Evolutionary conservation across 2,797 vertebrate genomes (phyloP).

Genomic region (Hephaestus fuliginosus): DNA sequence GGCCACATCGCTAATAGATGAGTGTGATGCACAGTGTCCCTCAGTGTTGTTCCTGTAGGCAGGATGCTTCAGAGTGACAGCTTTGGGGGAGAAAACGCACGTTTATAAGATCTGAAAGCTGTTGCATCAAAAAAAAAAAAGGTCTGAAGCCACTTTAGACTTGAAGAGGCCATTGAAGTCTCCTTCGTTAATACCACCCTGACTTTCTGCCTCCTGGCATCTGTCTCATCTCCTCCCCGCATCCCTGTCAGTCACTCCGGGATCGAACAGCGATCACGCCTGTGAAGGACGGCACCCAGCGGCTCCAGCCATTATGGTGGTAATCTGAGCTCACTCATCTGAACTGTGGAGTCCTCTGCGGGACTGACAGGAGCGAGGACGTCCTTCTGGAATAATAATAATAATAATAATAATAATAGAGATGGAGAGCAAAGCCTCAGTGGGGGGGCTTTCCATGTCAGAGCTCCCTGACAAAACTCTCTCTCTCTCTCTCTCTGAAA

Average conservation of each 20-base stretch:
- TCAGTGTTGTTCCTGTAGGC: not conserved
- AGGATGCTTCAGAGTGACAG: conserved; percentile 8
- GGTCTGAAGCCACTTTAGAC: not conserved
- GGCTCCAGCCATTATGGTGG: conserved; percentile 2
- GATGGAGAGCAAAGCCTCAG: conserved; percentile 15
- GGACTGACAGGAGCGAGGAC: conserved; percentile 8
- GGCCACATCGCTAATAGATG: conserved; percentile 23
- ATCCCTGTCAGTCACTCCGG: conserved; percentile 12
- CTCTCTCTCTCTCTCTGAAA: conserved; percentile 24
- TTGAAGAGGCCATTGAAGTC: not conserved
- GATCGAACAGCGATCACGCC: not conserved
- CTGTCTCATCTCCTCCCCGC: not conserved
- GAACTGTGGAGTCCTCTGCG: not conserved
- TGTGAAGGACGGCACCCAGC: not conserved
- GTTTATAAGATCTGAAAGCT: not conserved
- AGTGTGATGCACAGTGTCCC: not conserved
- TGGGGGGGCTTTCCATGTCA: conserved; percentile 41
- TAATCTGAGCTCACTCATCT: not conserved
- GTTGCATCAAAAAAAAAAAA: not conserved
- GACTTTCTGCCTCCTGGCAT: not conserved
- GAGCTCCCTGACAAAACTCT: conserved; percentile 18
- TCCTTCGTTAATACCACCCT: not conserved
- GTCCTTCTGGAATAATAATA: conserved; percentile 15
- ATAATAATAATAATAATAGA: conserved; percentile 10
- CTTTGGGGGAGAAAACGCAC: not conserved